Evolutionary conservation across 1,140 invertebrate species (phyloP).

Genomic region (Zelostemma sp.): DNA sequence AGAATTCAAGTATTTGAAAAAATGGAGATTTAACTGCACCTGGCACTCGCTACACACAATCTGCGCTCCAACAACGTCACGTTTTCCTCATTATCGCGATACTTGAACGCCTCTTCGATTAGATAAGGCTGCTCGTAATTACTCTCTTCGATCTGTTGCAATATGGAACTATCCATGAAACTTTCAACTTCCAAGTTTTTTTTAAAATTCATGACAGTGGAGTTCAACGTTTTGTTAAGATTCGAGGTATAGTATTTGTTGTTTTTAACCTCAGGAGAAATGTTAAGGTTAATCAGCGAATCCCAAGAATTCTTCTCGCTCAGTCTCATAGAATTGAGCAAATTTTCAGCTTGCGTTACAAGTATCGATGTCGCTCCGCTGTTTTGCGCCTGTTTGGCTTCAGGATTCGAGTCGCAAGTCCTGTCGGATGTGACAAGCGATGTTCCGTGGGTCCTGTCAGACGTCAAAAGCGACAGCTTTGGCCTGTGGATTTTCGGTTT

Average conservation of each 20-base stretch:
- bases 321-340: neutral
- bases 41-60: conserved; percentile 69
- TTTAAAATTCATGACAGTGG: neutral
- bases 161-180: neutral
- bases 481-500: conserved; percentile 5
- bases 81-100: conserved; percentile 79
- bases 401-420: neutral
- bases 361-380: neutral
- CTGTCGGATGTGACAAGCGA: neutral
- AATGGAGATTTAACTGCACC: conserved; percentile 15
- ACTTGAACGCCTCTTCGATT: conserved; percentile 81
- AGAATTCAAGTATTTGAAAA: no score
- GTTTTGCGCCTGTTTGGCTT: neutral
- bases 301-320: neutral
- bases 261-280: neutral
- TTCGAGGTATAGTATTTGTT: neutral
- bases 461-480: neutral
- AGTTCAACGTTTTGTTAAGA: neutral
- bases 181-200: neutral
- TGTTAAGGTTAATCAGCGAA: neutral
- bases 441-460: neutral
- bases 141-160: neutral
- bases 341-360: neutral
- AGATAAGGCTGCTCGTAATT: conserved; percentile 52
- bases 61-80: conserved; percentile 79